Base-by-base conservation (phyloP, 2,888 invertebrate species). In the Gerosis bhagava region DNA sequence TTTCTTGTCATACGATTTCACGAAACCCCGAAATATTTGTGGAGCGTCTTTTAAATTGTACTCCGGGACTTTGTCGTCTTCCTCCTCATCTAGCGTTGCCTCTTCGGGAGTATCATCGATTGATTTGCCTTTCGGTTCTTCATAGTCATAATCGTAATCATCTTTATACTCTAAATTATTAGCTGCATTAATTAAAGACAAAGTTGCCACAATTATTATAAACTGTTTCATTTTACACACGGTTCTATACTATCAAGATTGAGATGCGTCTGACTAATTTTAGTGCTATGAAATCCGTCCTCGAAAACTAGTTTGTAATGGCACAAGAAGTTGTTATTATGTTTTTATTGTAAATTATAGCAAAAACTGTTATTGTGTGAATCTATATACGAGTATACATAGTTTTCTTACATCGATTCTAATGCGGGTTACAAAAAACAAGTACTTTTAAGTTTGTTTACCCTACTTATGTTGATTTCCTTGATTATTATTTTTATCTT, bases 41-140 rank as follows among this genome's bases (percentile, higher is more conserved):
- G 64, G 62, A 2, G 77, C 78, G 21, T 83, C 68, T 2, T 70
- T 65, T 22, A 83, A 12, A 13, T 79, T 55, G 48, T 83, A 84
- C 2, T 68, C 65, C 43, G 66, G 66, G 12, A 54, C 50, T 5
- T 56, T 39, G 2, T 62, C 50, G 3, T 54, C 44, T 3, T 57
- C 51, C 5, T 29, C 32, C 8, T 53, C 46, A 15, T 59, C 51
- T 7, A 47, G 16, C n/a, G n/a, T n/a, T n/a, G n/a, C n/a, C n/a
- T 49, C 21, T 29, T 52, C 47, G 2, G 26, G 13, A 12, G 13
- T 36, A 6, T 28, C 28, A n/a, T 19, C 13, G n/a, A 34, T 6
- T 2, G 16, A 7, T 7, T 16, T 35, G 53, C 50, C 29, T 51
- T 54, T 49, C 21, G 37, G 25, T 7, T 43, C 50, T 26, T 40